Conservation (phyloP, 2,888 invertebrate species). For the Leptinotarsa peninsularis region DNA sequence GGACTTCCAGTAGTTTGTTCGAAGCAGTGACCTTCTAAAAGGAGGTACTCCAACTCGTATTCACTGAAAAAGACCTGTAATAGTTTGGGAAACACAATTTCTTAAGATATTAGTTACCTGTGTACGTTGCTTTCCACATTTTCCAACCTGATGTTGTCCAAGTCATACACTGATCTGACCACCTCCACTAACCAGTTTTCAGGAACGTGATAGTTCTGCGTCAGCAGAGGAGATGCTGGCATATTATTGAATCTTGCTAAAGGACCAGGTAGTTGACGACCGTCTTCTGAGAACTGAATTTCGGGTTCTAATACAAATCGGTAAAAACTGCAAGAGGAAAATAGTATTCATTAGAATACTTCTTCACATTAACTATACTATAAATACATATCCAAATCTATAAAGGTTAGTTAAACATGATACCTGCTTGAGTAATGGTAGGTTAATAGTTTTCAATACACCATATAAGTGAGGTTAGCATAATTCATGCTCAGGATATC, state of each 20-base stretch:
- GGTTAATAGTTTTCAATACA: too few relatives aligned
- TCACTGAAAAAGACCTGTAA: slow-evolving; percentile 73
- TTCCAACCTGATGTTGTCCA: slow-evolving; percentile 96
- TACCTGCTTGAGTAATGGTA: too few relatives aligned
- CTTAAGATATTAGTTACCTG: slow-evolving; percentile 68
- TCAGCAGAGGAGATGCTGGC: slow-evolving; percentile 92
- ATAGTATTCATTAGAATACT: not conserved
- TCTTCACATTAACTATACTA: too few relatives aligned
- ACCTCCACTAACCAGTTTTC: slow-evolving; percentile 97
- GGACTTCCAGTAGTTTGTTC: slow-evolving; percentile 91
- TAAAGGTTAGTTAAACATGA: too few relatives aligned
- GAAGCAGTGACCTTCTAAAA: slow-evolving; percentile 97
- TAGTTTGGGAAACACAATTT: not conserved
- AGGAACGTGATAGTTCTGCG: slow-evolving; percentile 89
- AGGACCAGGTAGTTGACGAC: slow-evolving; percentile 79
- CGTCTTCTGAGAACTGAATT: slow-evolving; percentile 81
- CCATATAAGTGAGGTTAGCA: too few relatives aligned
- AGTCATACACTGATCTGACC: slow-evolving; percentile 91
- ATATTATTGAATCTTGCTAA: slow-evolving; percentile 88
- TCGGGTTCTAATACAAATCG: slow-evolving; percentile 94
- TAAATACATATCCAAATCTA: too few relatives aligned
- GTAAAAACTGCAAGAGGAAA: slow-evolving; percentile 81
- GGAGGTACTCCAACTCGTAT: slow-evolving; percentile 93
- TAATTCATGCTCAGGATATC: too few relatives aligned
- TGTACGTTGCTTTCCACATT: slow-evolving; percentile 91